A percentile compares a stretch with the other conserved stretches of the same genome.
Evolutionary conservation across 2,113 vertebrate genomes (phyloP).

Genomic region (Dissostichus mawsoni): DNA sequence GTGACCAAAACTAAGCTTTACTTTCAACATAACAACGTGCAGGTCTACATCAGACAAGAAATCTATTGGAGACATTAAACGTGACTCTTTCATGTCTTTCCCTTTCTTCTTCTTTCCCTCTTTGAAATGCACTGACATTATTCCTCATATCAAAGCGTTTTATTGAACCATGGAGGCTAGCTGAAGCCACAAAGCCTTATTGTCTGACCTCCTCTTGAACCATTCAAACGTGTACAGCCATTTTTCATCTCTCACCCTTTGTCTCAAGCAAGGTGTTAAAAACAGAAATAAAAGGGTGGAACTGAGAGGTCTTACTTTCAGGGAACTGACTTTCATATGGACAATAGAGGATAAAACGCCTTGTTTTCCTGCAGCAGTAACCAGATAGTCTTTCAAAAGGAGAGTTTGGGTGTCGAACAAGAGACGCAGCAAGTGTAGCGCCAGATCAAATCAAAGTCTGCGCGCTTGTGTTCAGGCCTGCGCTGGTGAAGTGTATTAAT

Average conservation of each 20-base stretch:
- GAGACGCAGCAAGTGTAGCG: slow-evolving; percentile 14
- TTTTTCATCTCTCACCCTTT: slow-evolving; percentile 57
- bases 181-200: slow-evolving; percentile 63
- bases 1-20: slow-evolving; percentile 24
- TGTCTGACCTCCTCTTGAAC: slow-evolving; percentile 58
- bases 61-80: slow-evolving; percentile 54
- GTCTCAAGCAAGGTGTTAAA: slow-evolving; percentile 63
- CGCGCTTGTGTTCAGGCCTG: slow-evolving; percentile 17
- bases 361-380: slow-evolving; percentile 48
- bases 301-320: slow-evolving; percentile 42
- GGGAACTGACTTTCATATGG: slow-evolving; percentile 75
- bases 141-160: slow-evolving; percentile 72
- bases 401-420: slow-evolving; percentile 32
- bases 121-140: slow-evolving; percentile 59
- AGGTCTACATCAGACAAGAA: slow-evolving; percentile 48
- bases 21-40: neutral
- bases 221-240: slow-evolving; percentile 24
- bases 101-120: slow-evolving; percentile 62
- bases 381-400: slow-evolving; percentile 55
- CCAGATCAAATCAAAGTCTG: slow-evolving; percentile 20
- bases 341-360: slow-evolving; percentile 46
- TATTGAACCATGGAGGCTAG: slow-evolving; percentile 48
- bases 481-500: slow-evolving; percentile 32
- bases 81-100: slow-evolving; percentile 64
- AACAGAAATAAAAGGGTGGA: slow-evolving; percentile 62